Evolutionary conservation across 2,113 vertebrate genomes (phyloP).

Genomic region (Clarias gariepinus): DNA sequence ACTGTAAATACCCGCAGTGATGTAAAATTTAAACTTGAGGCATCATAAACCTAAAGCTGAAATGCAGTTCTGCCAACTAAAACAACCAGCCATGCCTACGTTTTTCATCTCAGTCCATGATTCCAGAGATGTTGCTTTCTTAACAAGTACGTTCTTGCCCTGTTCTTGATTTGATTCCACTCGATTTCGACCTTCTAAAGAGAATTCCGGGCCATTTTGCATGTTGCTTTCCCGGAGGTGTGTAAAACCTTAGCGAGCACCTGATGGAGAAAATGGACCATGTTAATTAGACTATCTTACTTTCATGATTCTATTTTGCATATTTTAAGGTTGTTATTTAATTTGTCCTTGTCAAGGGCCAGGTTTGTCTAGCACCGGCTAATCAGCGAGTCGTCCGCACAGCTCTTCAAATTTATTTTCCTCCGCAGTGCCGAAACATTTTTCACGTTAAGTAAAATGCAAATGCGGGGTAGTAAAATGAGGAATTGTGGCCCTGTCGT

Average conservation of each 20-base stretch:
- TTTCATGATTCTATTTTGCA: conserved; percentile 53
- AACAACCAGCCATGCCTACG: neutral
- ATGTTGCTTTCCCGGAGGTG: conserved; percentile 21
- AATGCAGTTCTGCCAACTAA: neutral
- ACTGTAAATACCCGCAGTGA: neutral
- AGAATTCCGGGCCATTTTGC: conserved; percentile 13
- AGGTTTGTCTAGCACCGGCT: conserved; percentile 48
- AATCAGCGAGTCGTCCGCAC: conserved; percentile 51
- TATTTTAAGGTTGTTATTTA: conserved; percentile 58
- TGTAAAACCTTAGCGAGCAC: conserved; percentile 12
- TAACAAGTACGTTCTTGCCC: neutral
- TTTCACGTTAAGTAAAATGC: conserved; percentile 58
- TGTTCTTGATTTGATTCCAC: neutral
- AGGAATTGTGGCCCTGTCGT: conserved; percentile 59
- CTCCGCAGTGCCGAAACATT: conserved; percentile 52
- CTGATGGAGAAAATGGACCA: conserved; percentile 30
- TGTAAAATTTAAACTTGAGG: neutral
- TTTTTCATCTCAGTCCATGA: neutral
- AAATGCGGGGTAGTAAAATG: conserved; percentile 56
- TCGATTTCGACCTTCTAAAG: conserved; percentile 15
- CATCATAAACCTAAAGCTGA: neutral
- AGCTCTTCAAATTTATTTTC: conserved; percentile 51
- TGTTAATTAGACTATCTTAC: conserved; percentile 50
- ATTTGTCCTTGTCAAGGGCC: conserved; percentile 55
- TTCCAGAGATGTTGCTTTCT: neutral